A percentile compares a stretch with the other conserved stretches of the same genome.
phyloP scores from a whole-genome alignment of 1,140 invertebrate genomes.

The Metaphire vulgaris region DNA sequence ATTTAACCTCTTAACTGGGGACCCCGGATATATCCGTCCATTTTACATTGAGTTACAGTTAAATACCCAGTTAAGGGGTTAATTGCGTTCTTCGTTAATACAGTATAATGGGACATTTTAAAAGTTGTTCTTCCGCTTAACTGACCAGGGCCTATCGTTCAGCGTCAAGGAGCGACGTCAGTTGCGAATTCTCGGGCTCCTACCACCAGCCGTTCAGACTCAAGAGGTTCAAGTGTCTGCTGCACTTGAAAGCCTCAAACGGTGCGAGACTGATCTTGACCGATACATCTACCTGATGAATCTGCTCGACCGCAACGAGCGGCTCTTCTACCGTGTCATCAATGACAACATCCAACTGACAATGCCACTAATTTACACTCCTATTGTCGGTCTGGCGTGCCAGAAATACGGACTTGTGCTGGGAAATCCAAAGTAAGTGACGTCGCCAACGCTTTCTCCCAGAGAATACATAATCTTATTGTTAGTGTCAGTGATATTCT shows the following conservation, averaged over 20 bases:
- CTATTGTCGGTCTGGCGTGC: slow-evolving; percentile 92
- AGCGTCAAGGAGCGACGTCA: neutral
- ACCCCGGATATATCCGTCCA: no score
- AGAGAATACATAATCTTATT: no score
- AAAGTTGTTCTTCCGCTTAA: no score
- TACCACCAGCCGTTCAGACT: neutral
- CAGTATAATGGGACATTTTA: no score
- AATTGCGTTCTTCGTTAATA: no score
- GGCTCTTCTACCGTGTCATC: slow-evolving; percentile 83
- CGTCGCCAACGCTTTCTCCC: no score
- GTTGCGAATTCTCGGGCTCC: neutral
- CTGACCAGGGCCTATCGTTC: neutral
- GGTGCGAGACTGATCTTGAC: slow-evolving; percentile 39
- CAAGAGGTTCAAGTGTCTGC: slow-evolving; percentile 1
- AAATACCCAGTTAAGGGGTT: no score
- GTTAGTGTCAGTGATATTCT: no score
- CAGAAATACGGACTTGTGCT: slow-evolving; percentile 94
- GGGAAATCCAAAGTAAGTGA: slow-evolving; percentile 67
- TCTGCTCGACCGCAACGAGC: slow-evolving; percentile 46
- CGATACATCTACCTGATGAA: slow-evolving; percentile 48
- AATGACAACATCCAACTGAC: slow-evolving; percentile 87
- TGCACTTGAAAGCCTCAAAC: neutral
- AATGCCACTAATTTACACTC: slow-evolving; percentile 97
- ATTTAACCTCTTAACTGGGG: no score
- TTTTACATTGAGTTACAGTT: no score